phyloP scores from a whole-genome alignment of 2,888 invertebrate genomes.

The Sarcophaga carnaria region DNA sequence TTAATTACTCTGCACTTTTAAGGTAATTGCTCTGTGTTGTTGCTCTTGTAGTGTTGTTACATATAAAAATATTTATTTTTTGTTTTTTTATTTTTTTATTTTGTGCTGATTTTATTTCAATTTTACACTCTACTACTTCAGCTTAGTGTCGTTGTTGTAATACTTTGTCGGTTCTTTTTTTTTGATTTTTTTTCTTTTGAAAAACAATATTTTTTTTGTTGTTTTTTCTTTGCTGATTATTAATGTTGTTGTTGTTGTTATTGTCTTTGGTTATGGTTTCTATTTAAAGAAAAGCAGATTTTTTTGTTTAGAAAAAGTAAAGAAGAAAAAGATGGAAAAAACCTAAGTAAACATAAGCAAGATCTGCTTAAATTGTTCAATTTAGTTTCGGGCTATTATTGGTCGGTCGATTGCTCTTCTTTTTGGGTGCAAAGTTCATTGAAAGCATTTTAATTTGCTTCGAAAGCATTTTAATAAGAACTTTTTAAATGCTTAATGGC shows the following conservation, averaged over 20 bases:
- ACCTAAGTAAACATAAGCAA: slow-evolving; percentile 16
- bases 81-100: slow-evolving; percentile 5
- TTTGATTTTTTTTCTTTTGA: neutral
- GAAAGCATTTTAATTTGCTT: slow-evolving; percentile 46
- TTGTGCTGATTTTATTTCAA: slow-evolving; percentile 35
- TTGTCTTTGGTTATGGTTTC: slow-evolving; percentile 50
- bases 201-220: slow-evolving; percentile 1
- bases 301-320: slow-evolving; percentile 5
- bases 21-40: slow-evolving; percentile 46
- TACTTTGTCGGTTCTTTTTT: slow-evolving; percentile 39
- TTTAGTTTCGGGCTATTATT: slow-evolving; percentile 60
- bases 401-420: neutral
- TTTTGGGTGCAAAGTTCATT: slow-evolving; percentile 23
- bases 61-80: slow-evolving; percentile 6
- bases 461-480: slow-evolving; percentile 46
- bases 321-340: neutral
- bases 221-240: neutral
- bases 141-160: slow-evolving; percentile 22
- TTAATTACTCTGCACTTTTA: slow-evolving; percentile 60
- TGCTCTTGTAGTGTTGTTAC: slow-evolving; percentile 6
- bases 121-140: slow-evolving; percentile 59
- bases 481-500: slow-evolving; percentile 36
- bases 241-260: neutral
- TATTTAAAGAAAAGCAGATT: slow-evolving; percentile 46
- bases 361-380: slow-evolving; percentile 46